A percentile compares a stretch with the other conserved stretches of the same genome.
Conservation (phyloP, 1,140 invertebrate species). For the Aphaenogaster floridana region DNA sequence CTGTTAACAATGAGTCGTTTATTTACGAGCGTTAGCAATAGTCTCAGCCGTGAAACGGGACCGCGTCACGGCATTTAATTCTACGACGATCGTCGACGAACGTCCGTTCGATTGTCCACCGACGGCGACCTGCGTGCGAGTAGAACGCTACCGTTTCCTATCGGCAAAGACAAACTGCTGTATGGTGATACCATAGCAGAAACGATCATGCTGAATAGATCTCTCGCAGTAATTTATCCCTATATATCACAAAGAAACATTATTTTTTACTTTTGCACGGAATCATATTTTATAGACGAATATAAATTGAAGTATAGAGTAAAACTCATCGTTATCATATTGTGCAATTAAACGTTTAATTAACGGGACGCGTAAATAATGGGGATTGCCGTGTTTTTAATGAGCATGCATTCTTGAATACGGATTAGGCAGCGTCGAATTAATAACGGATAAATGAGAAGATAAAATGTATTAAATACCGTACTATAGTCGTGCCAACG, state of each 20-base stretch:
- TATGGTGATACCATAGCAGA: neutral
- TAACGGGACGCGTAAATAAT: conserved; percentile 23
- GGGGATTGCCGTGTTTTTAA: neutral
- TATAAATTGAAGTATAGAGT: neutral
- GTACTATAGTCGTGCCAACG: neutral
- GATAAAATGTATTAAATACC: conserved; percentile 35
- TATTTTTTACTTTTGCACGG: neutral
- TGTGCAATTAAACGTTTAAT: conserved; percentile 9
- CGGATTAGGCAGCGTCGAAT: conserved; percentile 22
- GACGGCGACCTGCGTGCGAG: neutral
- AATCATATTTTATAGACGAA: neutral
- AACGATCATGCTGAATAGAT: conserved; percentile 4
- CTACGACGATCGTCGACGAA: neutral
- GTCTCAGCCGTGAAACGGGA: conserved; percentile 11
- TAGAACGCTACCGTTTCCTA: conserved; percentile 3
- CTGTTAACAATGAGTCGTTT: conserved; percentile 45
- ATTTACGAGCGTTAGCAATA: conserved; percentile 56
- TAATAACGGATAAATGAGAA: conserved; percentile 31
- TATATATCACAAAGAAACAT: neutral
- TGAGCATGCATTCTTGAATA: neutral
- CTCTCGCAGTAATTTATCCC: conserved; percentile 7
- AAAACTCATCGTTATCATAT: neutral
- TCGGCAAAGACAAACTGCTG: conserved; percentile 1
- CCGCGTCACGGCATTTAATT: conserved; percentile 50
- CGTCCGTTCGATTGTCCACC: conserved; percentile 17